Evolutionary conservation across 2,113 vertebrate species (phyloP).

Genomic region (Gobius niger): DNA sequence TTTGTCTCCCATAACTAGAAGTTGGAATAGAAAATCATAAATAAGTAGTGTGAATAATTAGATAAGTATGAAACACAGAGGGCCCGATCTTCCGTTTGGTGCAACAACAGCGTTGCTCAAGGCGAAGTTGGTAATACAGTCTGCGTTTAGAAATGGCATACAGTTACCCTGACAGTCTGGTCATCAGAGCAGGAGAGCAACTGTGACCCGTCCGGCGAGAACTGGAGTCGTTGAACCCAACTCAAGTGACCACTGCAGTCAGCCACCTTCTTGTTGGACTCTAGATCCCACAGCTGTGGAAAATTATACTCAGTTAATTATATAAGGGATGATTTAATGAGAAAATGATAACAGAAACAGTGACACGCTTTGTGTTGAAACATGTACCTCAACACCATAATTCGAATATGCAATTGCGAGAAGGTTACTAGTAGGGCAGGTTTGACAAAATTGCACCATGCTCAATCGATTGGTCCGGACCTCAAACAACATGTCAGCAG

Average conservation of each 20-base stretch:
- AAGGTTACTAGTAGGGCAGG: slow-evolving; percentile 83
- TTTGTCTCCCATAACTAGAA: slow-evolving; percentile 90
- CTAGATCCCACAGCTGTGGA: slow-evolving; percentile 88
- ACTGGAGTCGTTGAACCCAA: slow-evolving; percentile 90
- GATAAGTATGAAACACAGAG: no score
- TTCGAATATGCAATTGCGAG: slow-evolving; percentile 90
- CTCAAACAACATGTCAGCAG: slow-evolving; percentile 77
- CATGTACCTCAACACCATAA: slow-evolving; percentile 87
- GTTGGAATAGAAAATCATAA: no score
- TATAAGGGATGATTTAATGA: not conserved
- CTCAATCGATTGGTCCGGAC: slow-evolving; percentile 81
- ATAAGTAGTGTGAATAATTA: no score
- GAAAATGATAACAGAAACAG: not conserved
- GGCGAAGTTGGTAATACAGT: no score
- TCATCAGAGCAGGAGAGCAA: slow-evolving; percentile 96
- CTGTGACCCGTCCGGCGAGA: slow-evolving; percentile 88
- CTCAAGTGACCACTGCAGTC: slow-evolving; percentile 94
- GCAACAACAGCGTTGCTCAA: no score
- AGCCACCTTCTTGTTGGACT: slow-evolving; percentile 84
- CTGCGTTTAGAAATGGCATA: not conserved
- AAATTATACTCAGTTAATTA: slow-evolving; percentile 5
- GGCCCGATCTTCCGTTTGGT: no score
- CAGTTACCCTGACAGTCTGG: slow-evolving; percentile 88
- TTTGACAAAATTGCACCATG: slow-evolving; percentile 88
- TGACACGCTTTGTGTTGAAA: not conserved